These are phyloP conservation scores for Ichneumoninae sp. DNA, from an alignment of 2,888 invertebrate species.

Conservation along the genomic window DNA sequence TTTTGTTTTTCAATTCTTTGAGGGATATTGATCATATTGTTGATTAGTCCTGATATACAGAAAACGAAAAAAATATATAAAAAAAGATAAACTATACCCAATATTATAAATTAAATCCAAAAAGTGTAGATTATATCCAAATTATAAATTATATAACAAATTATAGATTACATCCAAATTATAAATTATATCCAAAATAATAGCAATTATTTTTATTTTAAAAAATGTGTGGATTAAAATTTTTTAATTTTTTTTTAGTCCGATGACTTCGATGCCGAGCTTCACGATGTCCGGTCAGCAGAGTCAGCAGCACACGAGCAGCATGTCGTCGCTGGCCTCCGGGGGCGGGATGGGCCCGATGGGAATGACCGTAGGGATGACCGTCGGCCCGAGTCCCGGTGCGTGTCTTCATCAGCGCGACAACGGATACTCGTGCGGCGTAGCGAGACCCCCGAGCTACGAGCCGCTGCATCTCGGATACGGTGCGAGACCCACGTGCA, in stretches of 20 bases:
- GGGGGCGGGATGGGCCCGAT: slow-evolving; percentile 83
- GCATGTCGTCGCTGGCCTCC: slow-evolving; percentile 81
- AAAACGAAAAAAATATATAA: too few species aligned
- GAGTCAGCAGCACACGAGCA: slow-evolving; percentile 79
- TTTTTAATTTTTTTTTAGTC: slow-evolving; percentile 78
- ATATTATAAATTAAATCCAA: too few species aligned
- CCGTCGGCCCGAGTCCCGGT: slow-evolving; percentile 85
- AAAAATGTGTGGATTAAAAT: neutral
- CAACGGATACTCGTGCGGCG: slow-evolving; percentile 86
- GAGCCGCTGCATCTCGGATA: slow-evolving; percentile 86
- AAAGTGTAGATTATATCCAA: too few species aligned
- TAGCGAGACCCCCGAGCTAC: slow-evolving; percentile 85
- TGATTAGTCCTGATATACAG: too few species aligned
- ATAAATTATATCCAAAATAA: neutral
- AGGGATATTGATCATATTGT: too few species aligned
- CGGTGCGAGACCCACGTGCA: slow-evolving; percentile 88
- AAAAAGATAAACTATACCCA: too few species aligned
- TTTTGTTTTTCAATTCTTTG: too few species aligned
- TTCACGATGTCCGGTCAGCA: slow-evolving; percentile 84
- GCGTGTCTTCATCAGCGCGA: slow-evolving; percentile 87
- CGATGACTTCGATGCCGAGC: slow-evolving; percentile 87
- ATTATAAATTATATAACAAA: too few species aligned
- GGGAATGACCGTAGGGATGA: slow-evolving; percentile 84
- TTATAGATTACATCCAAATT: too few species aligned
- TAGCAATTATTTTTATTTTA: neutral